phyloP scores from a whole-genome alignment of 2,797 vertebrate genomes.

The Coreius guichenoti region DNA sequence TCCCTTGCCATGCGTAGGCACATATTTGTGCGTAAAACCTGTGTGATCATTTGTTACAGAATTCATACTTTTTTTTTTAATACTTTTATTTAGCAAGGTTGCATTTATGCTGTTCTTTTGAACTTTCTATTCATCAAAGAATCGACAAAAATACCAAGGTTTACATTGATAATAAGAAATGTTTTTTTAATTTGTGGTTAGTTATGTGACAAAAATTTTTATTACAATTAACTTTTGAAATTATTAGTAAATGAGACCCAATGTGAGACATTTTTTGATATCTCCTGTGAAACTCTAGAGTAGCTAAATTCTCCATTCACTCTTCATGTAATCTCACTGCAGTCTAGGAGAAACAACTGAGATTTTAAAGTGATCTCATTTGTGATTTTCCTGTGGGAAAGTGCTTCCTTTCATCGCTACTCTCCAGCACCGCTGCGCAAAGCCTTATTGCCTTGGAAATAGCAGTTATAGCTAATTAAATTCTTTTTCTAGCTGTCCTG shows the following conservation, averaged over 20 bases:
- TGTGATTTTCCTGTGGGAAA: conserved; percentile 30
- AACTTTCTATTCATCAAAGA: not conserved
- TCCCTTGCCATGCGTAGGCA: not conserved
- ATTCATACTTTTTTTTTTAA: too few species aligned
- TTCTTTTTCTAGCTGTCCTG: conserved; percentile 39
- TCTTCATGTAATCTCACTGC: not conserved
- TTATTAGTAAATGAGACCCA: not conserved
- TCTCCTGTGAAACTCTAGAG: not conserved
- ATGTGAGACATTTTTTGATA: not conserved
- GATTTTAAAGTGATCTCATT: conserved; percentile 12
- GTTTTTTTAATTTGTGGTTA: not conserved
- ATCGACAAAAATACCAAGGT: not conserved
- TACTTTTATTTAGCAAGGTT: not conserved
- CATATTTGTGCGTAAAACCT: not conserved
- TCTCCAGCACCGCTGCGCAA: conserved; percentile 7
- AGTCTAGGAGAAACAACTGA: conserved; percentile 37
- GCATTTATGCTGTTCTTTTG: not conserved
- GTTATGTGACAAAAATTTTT: not conserved
- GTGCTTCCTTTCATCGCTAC: conserved; percentile 38
- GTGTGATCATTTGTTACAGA: not conserved
- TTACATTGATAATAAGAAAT: not conserved
- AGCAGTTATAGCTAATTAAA: conserved; percentile 52
- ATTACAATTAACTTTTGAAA: not conserved
- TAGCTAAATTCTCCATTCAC: conserved; percentile 9
- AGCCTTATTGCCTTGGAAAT: conserved; percentile 49